A percentile compares a stretch with the other conserved stretches of the same genome.
These are phyloP conservation scores for Samia ricini DNA, from an alignment of 1,140 invertebrate species.

Conservation along the genomic window DNA sequence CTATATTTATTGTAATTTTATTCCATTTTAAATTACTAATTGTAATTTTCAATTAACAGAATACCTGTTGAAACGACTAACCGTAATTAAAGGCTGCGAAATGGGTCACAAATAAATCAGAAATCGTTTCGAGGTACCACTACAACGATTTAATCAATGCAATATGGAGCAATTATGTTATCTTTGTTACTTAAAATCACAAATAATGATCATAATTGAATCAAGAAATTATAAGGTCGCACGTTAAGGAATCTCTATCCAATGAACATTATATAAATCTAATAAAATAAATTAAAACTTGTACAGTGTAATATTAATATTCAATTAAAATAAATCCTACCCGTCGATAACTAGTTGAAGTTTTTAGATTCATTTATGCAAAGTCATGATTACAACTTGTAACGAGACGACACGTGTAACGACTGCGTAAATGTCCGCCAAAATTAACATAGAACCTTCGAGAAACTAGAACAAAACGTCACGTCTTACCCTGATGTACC, in stretches of 20 bases:
- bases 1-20: constrained; percentile 11
- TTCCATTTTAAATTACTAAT: constrained; percentile 4
- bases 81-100: constrained; percentile 23
- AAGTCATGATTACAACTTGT: constrained; percentile 43
- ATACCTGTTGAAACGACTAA: constrained; percentile 15
- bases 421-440: constrained; percentile 39
- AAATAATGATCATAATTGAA: neutral
- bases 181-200: neutral
- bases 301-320: constrained; percentile 43
- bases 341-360: constrained; percentile 42
- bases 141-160: constrained; percentile 45
- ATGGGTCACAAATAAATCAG: constrained; percentile 42
- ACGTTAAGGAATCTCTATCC: neutral
- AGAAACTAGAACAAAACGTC: constrained; percentile 23
- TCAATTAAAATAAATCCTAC: constrained; percentile 29
- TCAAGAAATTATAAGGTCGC: neutral
- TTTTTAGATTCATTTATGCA: constrained; percentile 65
- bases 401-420: constrained; percentile 34
- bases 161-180: constrained; percentile 28
- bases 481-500: neutral
- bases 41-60: constrained; percentile 24
- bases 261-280: neutral
- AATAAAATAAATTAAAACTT: neutral
- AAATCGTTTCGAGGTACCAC: constrained; percentile 38
- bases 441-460: constrained; percentile 59